These are phyloP conservation scores for Andrena fulva DNA, from an alignment of 2,888 invertebrate species.

Conservation along the genomic window DNA sequence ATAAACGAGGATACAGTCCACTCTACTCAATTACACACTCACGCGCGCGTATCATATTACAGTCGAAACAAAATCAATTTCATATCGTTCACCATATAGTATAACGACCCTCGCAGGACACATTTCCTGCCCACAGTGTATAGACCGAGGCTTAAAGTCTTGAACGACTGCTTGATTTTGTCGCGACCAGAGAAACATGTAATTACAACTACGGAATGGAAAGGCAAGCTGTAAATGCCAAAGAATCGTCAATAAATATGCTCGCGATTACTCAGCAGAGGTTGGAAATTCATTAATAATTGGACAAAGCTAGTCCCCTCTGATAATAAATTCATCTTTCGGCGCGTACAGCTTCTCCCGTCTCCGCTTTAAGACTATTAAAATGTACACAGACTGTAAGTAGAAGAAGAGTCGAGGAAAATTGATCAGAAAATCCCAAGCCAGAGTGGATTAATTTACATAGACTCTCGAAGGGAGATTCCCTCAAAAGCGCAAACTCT, in stretches of 20 bases:
- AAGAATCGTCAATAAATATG: neutral
- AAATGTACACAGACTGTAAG: slow-evolving; percentile 19
- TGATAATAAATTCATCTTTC: neutral
- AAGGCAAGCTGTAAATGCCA: neutral
- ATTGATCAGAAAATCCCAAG: neutral
- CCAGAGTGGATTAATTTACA: neutral
- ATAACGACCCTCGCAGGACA: neutral
- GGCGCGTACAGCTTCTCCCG: neutral
- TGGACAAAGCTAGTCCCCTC: too few species aligned
- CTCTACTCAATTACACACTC: slow-evolving; percentile 24
- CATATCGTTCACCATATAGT: neutral
- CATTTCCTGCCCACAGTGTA: neutral
- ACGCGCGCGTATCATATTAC: neutral
- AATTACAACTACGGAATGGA: slow-evolving; percentile 18
- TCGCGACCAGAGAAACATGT: neutral
- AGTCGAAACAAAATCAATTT: neutral
- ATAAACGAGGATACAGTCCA: slow-evolving; percentile 28
- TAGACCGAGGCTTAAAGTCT: neutral
- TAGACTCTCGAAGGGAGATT: neutral
- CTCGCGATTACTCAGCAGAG: too few species aligned
- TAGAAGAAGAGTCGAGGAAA: slow-evolving; percentile 37
- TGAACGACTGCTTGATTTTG: neutral
- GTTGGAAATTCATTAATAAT: neutral
- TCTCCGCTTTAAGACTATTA: neutral
- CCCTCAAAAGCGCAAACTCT: slow-evolving; percentile 10